Evolutionary conservation across 2,888 invertebrate genomes (phyloP).

Genomic region (Taenaris catops): DNA sequence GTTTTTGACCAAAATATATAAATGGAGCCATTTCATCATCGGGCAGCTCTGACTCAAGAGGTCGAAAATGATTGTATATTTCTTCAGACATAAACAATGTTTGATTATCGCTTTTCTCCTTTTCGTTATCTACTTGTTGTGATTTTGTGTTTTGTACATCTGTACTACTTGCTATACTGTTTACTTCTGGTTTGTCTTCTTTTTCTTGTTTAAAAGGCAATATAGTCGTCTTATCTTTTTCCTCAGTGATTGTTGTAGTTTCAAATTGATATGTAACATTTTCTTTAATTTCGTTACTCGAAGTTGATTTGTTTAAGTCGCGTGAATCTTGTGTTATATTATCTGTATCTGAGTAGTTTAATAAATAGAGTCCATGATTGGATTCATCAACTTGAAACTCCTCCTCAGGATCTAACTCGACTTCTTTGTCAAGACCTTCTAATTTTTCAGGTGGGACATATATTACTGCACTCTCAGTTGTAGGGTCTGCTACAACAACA

Average conservation of each 20-base stretch:
- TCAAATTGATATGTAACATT: constrained; percentile 33
- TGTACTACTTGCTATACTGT: constrained; percentile 54
- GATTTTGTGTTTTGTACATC: constrained; percentile 45
- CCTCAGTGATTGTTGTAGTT: constrained; percentile 25
- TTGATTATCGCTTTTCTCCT: constrained; percentile 63
- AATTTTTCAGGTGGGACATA: constrained; percentile 69
- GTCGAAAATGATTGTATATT: constrained; percentile 82
- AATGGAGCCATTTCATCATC: constrained; percentile 85
- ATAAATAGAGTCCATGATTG: constrained; percentile 70
- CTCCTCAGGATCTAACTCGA: constrained; percentile 72
- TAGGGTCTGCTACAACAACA: constrained; percentile 39
- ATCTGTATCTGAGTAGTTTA: constrained; percentile 71
- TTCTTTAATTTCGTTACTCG: constrained; percentile 35
- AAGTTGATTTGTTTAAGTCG: constrained; percentile 40
- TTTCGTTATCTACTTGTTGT: constrained; percentile 52
- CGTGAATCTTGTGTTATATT: constrained; percentile 50
- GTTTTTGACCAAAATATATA: constrained; percentile 84
- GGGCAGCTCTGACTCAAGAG: constrained; percentile 81
- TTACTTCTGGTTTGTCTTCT: constrained; percentile 49
- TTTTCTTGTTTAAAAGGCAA: constrained; percentile 34
- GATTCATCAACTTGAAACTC: constrained; percentile 77
- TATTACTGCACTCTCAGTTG: constrained; percentile 53
- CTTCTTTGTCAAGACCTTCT: constrained; percentile 65
- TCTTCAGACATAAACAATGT: constrained; percentile 81
- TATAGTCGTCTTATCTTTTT: constrained; percentile 32